phyloP scores from a whole-genome alignment of 2,888 invertebrate genomes.

The Drosophila nr. perissopoda region DNA sequence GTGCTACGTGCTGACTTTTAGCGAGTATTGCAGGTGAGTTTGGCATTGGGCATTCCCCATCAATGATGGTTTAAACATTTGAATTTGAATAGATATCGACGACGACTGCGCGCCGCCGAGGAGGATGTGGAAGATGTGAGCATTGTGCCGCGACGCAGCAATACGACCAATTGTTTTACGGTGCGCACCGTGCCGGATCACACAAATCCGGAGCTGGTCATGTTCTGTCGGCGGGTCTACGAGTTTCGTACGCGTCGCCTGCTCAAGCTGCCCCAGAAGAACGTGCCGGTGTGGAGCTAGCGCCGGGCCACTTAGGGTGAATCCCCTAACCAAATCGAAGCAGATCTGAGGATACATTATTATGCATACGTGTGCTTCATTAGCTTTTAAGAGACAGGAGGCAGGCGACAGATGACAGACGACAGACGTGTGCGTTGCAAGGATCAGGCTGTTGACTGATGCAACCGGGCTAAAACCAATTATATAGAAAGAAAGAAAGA shows the following conservation, averaged over 20 bases:
- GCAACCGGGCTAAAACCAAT: conserved; percentile 2
- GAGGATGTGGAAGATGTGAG: conserved; percentile 91
- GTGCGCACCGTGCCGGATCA: conserved; percentile 87
- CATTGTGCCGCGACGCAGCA: conserved; percentile 89
- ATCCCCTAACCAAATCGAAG: not conserved
- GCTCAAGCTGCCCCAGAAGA: conserved; percentile 84
- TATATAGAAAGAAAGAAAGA: conserved; percentile 6
- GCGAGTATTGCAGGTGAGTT: conserved; percentile 96
- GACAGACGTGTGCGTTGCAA: not conserved
- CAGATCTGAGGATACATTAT: not conserved
- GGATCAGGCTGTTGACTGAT: conserved; percentile 1
- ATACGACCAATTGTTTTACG: conserved; percentile 86
- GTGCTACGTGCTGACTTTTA: conserved; percentile 97
- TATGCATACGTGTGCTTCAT: conserved; percentile 32
- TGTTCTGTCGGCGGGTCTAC: conserved; percentile 97
- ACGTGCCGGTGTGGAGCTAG: conserved; percentile 53
- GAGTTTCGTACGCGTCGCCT: conserved; percentile 94
- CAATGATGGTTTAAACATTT: not conserved
- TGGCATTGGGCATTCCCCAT: too few species aligned
- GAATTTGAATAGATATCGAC: conserved; percentile 89
- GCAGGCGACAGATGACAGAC: not conserved
- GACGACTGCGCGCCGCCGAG: conserved; percentile 91
- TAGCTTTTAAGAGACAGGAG: conserved; percentile 22
- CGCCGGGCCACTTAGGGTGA: conserved; percentile 31
- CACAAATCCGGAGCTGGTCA: conserved; percentile 93